Conservation (phyloP, 2,888 invertebrate genomes). For the Lordiphosa andalusiaca region DNA sequence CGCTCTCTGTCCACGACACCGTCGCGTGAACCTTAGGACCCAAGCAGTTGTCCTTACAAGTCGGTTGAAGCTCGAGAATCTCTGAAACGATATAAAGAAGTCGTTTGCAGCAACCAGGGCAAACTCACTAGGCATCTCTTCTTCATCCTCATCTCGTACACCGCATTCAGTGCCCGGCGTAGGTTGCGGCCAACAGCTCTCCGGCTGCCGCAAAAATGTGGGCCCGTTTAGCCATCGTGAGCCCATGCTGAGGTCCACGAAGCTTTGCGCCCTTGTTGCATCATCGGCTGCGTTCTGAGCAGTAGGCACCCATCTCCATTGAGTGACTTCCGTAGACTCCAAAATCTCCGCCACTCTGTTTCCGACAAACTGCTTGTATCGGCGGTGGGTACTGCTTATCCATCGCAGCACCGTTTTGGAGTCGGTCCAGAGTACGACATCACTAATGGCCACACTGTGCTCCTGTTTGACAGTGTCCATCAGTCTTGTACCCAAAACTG, state of each 20-base stretch:
- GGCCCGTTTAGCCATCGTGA: too few species aligned
- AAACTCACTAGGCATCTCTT: too few species aligned
- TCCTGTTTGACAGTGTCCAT: too few species aligned
- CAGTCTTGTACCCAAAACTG: constrained; percentile 10
- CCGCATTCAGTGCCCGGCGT: too few species aligned
- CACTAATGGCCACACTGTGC: too few species aligned
- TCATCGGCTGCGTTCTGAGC: neutral
- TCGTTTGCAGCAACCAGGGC: constrained; percentile 1
- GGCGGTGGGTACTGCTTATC: too few species aligned
- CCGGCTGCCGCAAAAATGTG: too few species aligned
- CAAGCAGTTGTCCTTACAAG: constrained; percentile 1
- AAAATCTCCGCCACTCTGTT: constrained; percentile 9
- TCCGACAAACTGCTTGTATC: neutral
- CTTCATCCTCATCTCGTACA: too few species aligned
- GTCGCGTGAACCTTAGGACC: constrained; percentile 4
- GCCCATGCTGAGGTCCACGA: too few species aligned
- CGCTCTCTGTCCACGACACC: neutral
- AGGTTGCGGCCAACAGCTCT: too few species aligned
- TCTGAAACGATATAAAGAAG: neutral
- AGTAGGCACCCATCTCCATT: neutral
- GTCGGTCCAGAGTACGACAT: constrained; percentile 5
- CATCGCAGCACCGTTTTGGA: constrained; percentile 9
- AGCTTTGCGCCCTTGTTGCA: neutral
- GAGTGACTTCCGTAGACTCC: neutral
- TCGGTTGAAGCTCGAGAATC: neutral